Percentiles rank a stretch among this genome's conserved stretches.
Conservation (phyloP, 2,797 vertebrate species). For the Micropoecilia bifurca region DNA sequence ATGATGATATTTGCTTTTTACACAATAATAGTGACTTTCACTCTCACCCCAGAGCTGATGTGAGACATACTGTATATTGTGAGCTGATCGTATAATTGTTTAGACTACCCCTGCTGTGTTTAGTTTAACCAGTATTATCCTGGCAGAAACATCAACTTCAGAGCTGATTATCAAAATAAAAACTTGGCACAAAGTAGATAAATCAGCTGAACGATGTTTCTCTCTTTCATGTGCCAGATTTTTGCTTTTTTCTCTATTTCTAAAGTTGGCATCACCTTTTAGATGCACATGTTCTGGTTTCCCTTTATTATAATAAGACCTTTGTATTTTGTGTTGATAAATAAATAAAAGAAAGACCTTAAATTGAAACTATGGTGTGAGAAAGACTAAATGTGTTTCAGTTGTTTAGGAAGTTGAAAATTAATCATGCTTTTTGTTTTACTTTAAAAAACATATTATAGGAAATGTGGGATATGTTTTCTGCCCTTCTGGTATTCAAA, state of each 20-base stretch:
- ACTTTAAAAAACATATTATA: background rate
- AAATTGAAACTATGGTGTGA: background rate
- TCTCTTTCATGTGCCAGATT: background rate
- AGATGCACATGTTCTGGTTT: background rate
- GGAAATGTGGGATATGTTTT: background rate
- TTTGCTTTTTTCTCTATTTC: background rate
- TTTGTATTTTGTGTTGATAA: background rate
- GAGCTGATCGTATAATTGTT: too few relatives aligned
- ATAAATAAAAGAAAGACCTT: background rate
- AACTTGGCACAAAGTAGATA: background rate
- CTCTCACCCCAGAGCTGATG: conserved; percentile 1
- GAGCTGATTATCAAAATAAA: background rate
- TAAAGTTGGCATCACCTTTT: background rate
- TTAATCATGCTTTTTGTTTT: background rate
- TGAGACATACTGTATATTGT: conserved; percentile 45
- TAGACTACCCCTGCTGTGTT: background rate
- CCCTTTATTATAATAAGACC: background rate
- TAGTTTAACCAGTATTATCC: background rate
- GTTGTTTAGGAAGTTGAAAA: background rate
- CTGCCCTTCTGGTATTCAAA: background rate
- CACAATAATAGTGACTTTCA: background rate
- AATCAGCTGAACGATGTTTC: background rate
- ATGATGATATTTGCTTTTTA: background rate
- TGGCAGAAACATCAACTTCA: background rate
- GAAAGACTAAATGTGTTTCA: background rate